Percentiles rank a stretch among this genome's conserved stretches.
phyloP scores from a whole-genome alignment of 2,113 vertebrate species.

The Tiliqua scincoides region DNA sequence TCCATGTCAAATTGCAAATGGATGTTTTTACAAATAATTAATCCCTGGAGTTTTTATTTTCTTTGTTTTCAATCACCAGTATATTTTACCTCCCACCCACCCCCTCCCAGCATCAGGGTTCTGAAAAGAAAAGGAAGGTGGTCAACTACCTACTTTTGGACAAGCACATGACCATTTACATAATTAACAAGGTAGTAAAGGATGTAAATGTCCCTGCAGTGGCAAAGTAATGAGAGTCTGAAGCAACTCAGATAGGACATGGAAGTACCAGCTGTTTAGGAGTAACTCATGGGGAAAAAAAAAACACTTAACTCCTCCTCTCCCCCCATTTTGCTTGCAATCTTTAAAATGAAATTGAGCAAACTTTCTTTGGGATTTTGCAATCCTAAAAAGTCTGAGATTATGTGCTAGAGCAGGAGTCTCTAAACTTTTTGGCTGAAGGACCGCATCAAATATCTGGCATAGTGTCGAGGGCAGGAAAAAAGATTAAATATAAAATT shows the following conservation, averaged over 20 bases:
- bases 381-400: background rate
- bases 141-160: background rate
- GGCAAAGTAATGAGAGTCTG: no score
- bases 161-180: background rate
- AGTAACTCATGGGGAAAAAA: background rate
- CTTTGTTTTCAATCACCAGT: conserved; percentile 1
- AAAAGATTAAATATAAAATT: no score
- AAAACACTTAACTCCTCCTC: no score
- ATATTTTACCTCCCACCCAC: conserved; percentile 14
- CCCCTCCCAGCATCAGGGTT: background rate
- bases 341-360: background rate
- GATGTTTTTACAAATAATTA: background rate
- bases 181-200: no score
- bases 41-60: background rate
- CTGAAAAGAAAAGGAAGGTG: background rate
- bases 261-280: background rate
- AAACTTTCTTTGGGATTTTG: background rate
- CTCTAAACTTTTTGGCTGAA: no score
- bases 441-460: no score
- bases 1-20: background rate
- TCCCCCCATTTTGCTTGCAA: background rate
- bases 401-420: background rate
- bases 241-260: background rate
- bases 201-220: background rate
- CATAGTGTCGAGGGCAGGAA: no score